Base-by-base conservation (phyloP, 2,888 invertebrate genomes). In the Epinotia bilunana region DNA sequence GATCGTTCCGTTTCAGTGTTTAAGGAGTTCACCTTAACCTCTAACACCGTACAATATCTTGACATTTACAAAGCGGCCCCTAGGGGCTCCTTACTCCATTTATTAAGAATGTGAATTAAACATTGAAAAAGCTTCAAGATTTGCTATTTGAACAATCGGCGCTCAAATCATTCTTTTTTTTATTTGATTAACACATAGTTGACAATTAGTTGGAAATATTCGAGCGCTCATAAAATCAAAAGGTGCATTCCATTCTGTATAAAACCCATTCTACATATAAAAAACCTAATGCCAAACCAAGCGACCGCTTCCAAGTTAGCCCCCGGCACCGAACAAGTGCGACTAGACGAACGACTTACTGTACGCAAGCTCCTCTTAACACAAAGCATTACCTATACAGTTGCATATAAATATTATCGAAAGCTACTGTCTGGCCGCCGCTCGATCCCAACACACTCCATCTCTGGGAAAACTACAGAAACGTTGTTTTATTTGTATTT, bases 331-430 rank as follows among this genome's bases (percentile, higher is more conserved):
- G 78, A 77, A 63, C 77, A 80, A 79, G 80, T 80, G 82, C 79
- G 84, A 84, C 84, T 83, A 83, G 83, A 83, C 78, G 78, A 79
- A 74, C 69, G 78, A 71, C 72, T 67, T 65, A 62, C 76, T 64
- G 64, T 64, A 53, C 65, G 74, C 74, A 65, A 74, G 74, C 64
- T 70, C 63, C 63, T 33, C 53, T 43, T 65, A 70, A 74, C 60
- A 60, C 64, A 71, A 74, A 71, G 74, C 74, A 61, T 62, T 74
- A 74, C 74, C 70, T 74, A 65, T 71, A 71, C 60, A 70, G 64
- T 74, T 71, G 64, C 58, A 71, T 74, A 74, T 74, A 74, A 74
- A 74, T 71, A 74, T 71, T 74, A 71, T 74, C 70, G 74, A 71
- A 74, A 74, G 74, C 74, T 74, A 74, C 70, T 58, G 28, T 49